Conservation (phyloP, 2,113 vertebrate genomes). For the Tragelaphus strepsiceros region DNA sequence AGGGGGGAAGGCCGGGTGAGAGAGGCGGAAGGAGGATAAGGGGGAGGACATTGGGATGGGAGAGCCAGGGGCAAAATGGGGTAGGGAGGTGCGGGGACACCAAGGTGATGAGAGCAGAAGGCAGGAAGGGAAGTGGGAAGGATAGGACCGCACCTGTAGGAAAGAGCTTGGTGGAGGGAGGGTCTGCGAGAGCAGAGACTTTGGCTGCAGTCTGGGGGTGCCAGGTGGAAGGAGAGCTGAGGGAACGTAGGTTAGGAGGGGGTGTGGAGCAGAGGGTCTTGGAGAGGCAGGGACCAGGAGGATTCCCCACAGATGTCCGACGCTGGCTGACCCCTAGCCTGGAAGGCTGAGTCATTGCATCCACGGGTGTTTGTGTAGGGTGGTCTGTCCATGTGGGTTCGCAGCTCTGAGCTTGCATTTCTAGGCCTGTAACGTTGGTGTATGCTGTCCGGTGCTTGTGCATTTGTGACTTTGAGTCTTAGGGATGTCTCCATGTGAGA, state of each 20-base stretch:
- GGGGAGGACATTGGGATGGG: not conserved
- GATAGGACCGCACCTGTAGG: fast-evolving
- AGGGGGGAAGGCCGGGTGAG: too few relatives aligned
- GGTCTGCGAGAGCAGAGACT: not conserved
- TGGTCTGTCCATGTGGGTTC: fast-evolving
- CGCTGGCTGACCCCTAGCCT: not conserved
- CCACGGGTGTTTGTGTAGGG: fast-evolving
- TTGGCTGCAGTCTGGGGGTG: not conserved
- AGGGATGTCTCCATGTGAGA: not conserved
- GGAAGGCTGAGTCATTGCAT: not conserved
- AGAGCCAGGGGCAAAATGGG: not conserved
- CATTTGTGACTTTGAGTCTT: not conserved
- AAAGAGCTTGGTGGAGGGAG: fast-evolving
- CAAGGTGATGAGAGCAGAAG: not conserved
- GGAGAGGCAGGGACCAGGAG: not conserved
- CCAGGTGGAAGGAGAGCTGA: too few relatives aligned
- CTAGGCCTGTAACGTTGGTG: not conserved
- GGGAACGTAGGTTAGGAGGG: fast-evolving
- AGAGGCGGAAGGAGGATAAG: too few relatives aligned
- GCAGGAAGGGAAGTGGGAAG: too few relatives aligned
- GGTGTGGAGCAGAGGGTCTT: not conserved
- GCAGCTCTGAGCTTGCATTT: not conserved
- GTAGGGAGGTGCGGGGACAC: too few relatives aligned
- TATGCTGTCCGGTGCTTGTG: too few relatives aligned
- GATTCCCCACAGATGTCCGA: not conserved